These are phyloP conservation scores for Lagenorhynchus albirostris DNA, from an alignment of 2,113 vertebrate genomes.

Conservation along the genomic window DNA sequence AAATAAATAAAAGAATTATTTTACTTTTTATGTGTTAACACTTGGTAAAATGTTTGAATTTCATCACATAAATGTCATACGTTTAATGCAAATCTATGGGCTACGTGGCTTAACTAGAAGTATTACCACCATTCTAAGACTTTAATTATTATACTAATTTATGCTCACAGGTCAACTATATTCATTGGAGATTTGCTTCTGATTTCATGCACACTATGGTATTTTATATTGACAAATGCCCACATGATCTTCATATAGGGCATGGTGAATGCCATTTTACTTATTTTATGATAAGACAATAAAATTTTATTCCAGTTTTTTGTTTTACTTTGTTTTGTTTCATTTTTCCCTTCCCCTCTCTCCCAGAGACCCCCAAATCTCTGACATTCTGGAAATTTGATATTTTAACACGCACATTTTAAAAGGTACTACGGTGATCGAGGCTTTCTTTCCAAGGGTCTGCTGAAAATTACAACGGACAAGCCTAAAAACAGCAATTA, in stretches of 20 bases:
- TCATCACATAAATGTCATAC: neutral
- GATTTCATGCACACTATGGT: neutral
- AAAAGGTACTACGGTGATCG: neutral
- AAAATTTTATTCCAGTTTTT: neutral
- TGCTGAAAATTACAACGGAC: neutral
- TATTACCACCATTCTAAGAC: neutral
- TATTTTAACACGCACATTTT: neutral
- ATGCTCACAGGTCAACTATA: neutral
- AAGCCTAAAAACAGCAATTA: neutral
- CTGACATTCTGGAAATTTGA: neutral
- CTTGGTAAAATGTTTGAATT: neutral
- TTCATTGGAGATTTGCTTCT: constrained; percentile 34
- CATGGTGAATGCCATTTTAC: neutral
- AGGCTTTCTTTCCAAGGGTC: neutral
- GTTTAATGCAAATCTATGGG: neutral
- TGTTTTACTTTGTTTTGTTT: neutral
- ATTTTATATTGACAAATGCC: neutral
- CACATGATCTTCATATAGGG: neutral
- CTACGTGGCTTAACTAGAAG: neutral
- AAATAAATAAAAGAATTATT: neutral
- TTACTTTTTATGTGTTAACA: neutral
- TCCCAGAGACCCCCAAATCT: neutral
- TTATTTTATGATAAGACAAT: constrained; percentile 15
- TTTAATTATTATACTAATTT: constrained; percentile 12
- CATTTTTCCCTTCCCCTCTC: no score